Conservation (phyloP, 2,113 vertebrate genomes). For the Stegastes partitus region DNA sequence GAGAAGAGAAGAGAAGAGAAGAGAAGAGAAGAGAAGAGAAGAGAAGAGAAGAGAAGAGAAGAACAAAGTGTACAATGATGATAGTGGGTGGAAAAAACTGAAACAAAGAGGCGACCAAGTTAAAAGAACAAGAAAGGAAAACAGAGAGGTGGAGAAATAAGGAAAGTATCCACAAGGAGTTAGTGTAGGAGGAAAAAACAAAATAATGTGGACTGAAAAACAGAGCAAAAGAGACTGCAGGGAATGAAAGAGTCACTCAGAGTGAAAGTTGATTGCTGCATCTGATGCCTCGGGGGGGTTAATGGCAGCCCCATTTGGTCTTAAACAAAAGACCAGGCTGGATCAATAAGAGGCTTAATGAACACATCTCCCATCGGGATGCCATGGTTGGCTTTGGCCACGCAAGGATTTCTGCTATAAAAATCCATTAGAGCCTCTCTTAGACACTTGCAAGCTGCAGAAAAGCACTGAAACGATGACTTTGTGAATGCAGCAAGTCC, state of each 20-base stretch:
- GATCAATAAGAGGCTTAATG: conserved; percentile 76
- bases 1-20: conserved; percentile 17
- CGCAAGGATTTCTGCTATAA: conserved; percentile 62
- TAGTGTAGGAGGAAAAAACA: conserved; percentile 52
- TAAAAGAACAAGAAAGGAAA: conserved; percentile 47
- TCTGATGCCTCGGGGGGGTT: conserved; percentile 49
- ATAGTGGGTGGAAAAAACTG: conserved; percentile 54
- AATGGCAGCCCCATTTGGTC: conserved; percentile 32
- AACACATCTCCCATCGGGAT: conserved; percentile 65
- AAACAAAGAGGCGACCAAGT: conserved; percentile 52
- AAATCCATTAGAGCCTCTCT: conserved; percentile 65
- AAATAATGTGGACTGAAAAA: conserved; percentile 42
- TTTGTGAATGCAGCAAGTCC: conserved; percentile 35
- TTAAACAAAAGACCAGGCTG: conserved; percentile 60
- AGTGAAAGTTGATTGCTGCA: conserved; percentile 57
- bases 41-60: conserved; percentile 27
- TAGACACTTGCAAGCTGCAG: conserved; percentile 42
- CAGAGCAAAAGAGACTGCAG: conserved; percentile 45
- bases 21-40: conserved; percentile 6
- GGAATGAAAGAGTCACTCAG: conserved; percentile 35
- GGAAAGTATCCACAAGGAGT: conserved; percentile 59
- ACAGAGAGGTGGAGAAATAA: conserved; percentile 49
- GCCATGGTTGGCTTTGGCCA: conserved; percentile 41
- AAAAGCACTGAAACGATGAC: conserved; percentile 31
- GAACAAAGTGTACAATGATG: conserved; percentile 39